Evolutionary conservation across 2,888 invertebrate genomes (phyloP), one percentile per base, ranked within the genome.

Genomic region (Lagria hirta): DNA sequence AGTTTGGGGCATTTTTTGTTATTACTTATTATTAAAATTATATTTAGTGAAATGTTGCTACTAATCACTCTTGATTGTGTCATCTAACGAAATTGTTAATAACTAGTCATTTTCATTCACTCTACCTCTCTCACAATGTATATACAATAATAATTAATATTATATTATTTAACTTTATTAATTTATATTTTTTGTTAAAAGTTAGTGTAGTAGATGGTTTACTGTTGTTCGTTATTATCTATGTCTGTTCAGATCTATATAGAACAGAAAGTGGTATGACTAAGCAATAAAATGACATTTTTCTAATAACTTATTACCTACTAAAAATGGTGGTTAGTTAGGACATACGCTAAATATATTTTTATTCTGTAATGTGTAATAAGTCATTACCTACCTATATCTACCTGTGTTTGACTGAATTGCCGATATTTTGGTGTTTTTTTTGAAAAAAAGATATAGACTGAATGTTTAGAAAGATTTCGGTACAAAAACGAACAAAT

Each of bases 201-300:
- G 26, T 27, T 36, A 36, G 36, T 22, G 29, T 38, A 46, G 40
- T 49, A 43, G 45, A 41, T 10, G 42, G 44, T 42, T 43, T 48
- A 42, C 33, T 44, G 35, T 52, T 48, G 37, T 45, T 30, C 36
- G 43, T 35, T 50, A 47, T 33, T 48, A 44, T n/a, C n/a, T n/a
- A n/a, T 36, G 40, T 37, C 44, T 49, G 21, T 51, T 48, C 49
- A 37, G 40, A 38, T 42, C 40, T 37, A n/a, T n/a, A n/a, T n/a
- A n/a, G 52, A 49, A 37, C 48, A 55, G 54, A 63, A 63, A 62
- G 63, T 65, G 67, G 68, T 68, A 65, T 64, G 60, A 66, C 61
- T 64, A 65, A 69, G 70, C 70, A 69, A 70, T 70, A 70, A 69
- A 54, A 62, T 43, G 52, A 58, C 61, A 62, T 56, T 42, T 57